Base-by-base conservation (phyloP, 2,797 vertebrate genomes). In the Phaenicophaeus curvirostris region DNA sequence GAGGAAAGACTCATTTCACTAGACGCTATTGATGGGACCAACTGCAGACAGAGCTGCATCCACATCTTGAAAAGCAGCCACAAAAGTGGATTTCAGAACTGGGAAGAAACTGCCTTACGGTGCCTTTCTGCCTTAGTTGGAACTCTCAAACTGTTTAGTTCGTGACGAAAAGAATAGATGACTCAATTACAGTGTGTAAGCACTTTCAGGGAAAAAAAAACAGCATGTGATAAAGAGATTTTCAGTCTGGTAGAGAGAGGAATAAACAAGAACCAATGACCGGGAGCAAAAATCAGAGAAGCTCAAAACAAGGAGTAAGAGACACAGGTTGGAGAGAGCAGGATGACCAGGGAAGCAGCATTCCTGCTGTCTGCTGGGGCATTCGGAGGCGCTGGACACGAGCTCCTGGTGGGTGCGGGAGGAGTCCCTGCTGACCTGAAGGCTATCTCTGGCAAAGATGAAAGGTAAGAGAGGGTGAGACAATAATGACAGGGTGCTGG, bases 151-250 rank as follows among this genome's bases (percentile, higher is more conserved):
- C 8, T 30, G 62, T 57, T 93, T 37, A 51, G 83, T 10, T 85
- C 63, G 44, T 8, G 82, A 75, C 62, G 84, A 12, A 54, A 69
- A 67, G 88, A 62, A 93, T 11, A 73, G 67, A 73, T 95, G 86
- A 93, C 68, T 93, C 94, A 88, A 90, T 89, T 79, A 79, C 1
- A 1, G 88, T 53, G 41, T 0, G 3, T 7, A 35, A 80, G 58
- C 63, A 88, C 80, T 93, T 95, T 21, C 88, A 61, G 92, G 88
- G 74, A 66, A 41, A 76, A 87, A 87, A 39, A 93, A 35, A 3
- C 81, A 90, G 86, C 78, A 11, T 12, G 74, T 11, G 65, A 90
- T 54, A 24, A 57, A 86, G 33, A 73, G 87, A 62, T 48, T 59
- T 76, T 57, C 2, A 86, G 79, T 24, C 62, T 79, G 80, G 30